Conservation (phyloP, 2,797 vertebrate genomes). For the Tokudaia tokunoshimensis region DNA sequence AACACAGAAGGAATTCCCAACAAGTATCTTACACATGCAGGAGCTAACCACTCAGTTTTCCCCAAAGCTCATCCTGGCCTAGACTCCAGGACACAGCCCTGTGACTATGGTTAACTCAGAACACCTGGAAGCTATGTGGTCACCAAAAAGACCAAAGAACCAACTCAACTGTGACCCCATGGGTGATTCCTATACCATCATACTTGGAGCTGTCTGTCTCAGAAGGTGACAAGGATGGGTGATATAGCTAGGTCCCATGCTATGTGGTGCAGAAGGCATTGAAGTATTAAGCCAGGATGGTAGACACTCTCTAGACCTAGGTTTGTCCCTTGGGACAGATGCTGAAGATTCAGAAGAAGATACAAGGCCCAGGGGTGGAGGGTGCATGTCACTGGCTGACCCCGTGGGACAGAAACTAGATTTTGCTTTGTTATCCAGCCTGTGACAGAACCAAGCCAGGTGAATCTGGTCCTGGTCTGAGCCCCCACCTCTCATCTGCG, state of each 20-base stretch:
- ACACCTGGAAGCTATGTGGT: background rate
- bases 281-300: background rate
- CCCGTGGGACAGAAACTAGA: fast-evolving
- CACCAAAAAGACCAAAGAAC: background rate
- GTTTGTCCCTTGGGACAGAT: background rate
- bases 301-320: fast-evolving
- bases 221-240: background rate
- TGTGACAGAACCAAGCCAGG: background rate
- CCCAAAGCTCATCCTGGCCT: background rate
- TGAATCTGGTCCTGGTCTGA: no score
- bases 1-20: fast-evolving
- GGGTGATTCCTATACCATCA: fast-evolving
- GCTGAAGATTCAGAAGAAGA: background rate
- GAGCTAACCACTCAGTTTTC: background rate
- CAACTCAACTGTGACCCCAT: no score
- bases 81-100: background rate
- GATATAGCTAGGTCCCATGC: no score
- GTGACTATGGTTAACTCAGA: background rate
- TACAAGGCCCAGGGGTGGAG: background rate
- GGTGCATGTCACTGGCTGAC: background rate
- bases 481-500: background rate
- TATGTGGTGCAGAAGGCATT: fast-evolving
- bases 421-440: background rate
- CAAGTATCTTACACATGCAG: background rate
- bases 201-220: background rate